Percentiles rank a stretch among this genome's conserved stretches.
Evolutionary conservation across 2,888 invertebrate genomes (phyloP).

Genomic region (Lycia hirtaria): DNA sequence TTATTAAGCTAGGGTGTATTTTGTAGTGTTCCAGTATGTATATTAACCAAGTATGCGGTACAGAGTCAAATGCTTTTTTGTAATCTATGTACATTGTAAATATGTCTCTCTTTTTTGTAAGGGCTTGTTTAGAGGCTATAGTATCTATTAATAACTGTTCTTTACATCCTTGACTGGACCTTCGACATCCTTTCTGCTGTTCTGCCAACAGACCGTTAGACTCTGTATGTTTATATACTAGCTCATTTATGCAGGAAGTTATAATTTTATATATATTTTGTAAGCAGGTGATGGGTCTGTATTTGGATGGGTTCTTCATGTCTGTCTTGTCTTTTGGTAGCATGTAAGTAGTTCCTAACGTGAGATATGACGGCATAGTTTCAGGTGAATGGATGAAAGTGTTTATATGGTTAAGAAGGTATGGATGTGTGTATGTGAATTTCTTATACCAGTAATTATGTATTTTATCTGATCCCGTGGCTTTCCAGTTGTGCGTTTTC

Average conservation of each 20-base stretch:
- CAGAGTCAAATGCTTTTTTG: no score
- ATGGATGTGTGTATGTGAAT: background rate
- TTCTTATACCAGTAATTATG: constrained; percentile 5
- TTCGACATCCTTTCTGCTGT: background rate
- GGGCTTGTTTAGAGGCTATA: no score
- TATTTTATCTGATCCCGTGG: background rate
- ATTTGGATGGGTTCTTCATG: background rate
- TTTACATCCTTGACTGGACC: no score
- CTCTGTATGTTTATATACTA: background rate
- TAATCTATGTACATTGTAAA: no score
- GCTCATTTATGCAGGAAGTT: background rate
- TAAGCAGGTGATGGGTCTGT: constrained; percentile 6
- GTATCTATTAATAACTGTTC: no score
- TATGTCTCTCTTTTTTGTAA: no score
- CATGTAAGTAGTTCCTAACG: constrained; percentile 4
- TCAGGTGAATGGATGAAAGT: background rate
- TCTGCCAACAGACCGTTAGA: background rate
- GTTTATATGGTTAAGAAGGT: background rate
- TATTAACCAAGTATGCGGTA: no score
- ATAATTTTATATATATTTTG: constrained; percentile 1
- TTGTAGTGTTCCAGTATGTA: no score
- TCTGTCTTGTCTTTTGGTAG: constrained; percentile 3
- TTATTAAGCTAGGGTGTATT: no score
- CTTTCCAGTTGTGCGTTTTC: background rate
- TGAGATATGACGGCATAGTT: background rate